Evolutionary conservation across 2,888 invertebrate species (phyloP), one percentile per base, ranked within the genome.

Genomic region (Drosophila meridiana): DNA sequence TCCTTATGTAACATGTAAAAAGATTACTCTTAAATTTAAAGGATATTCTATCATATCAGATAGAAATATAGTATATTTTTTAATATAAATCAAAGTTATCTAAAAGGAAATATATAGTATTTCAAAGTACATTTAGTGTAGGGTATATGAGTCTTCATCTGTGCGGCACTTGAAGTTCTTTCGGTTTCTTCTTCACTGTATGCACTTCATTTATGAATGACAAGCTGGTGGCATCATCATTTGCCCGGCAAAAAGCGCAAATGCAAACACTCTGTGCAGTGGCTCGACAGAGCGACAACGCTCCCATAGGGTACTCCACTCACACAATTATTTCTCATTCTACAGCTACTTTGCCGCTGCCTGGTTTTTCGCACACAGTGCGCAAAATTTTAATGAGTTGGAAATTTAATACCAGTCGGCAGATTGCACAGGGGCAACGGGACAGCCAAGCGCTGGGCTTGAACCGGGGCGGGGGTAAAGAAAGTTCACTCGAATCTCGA

Each of bases 341-440:
- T 36, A 13, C 38, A 57, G 56, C 45, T 40, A 62, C 75, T 71
- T 28, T 30, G 53, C 3, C 28, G 43, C 38, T 55, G 38, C 47
- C 56, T 45, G 47, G 53, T 73, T 77, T 76, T 80, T 78, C 73
- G 73, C 79, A 80, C 67, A 83, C 73, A 82, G 78, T 76, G 89
- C 76, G 82, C 78, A 90, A 86, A 82, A 90, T 87, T 90, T 86
- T 90, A 87, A 87, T 87, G 87, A 87, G 89, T 86, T 87, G 90
- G 89, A 90, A 90, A 87, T 90, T 88, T 88, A 90, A 87, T 90
- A 89, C 74, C 74, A 75, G 58, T 34, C 48, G 61, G 70, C 55
- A 68, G 81, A 83, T 83, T 78, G 81, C 82, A 40, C 57, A 70
- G 36, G 66, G 65, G 14, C 20, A 13, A 45, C n/a, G 20, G n/a